Evolutionary conservation across 2,113 vertebrate species (phyloP), one percentile per base, ranked within the genome.

Genomic region (Muscicapa adusta): DNA sequence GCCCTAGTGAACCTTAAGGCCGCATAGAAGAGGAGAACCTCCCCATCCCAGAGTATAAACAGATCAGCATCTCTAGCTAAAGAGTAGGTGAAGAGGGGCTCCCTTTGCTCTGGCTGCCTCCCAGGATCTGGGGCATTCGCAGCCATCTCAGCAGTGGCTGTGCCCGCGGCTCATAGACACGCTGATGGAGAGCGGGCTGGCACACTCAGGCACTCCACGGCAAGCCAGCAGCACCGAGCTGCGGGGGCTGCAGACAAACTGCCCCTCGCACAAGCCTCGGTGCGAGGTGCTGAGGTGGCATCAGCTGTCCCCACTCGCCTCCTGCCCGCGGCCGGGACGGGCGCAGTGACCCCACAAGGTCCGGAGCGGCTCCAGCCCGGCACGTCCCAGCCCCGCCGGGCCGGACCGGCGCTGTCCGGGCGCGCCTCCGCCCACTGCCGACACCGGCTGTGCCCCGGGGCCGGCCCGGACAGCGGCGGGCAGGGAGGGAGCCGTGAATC

Each of bases 401-500:
- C 60, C n/a, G 6, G 19, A 23, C 17, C 77, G 3, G 77, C 67
- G 24, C 61, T 56, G 50, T 29, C 74, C 73, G 28, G 81, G 40
- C 42, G 26, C 68, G 36, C 34, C 62, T 40, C 61, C 91, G 54
- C 94, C 95, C 85, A 89, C 95, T 72, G 14, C 63, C 47, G 67
- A 81, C 58, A 86, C 81, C 22, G 34, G 72, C 77, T 19, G 75
- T 12, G 86, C 89, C 93, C 78, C 70, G 74, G 51, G 91, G 82
- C 91, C 73, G 26, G 58, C 50, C 51, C n/a, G 53, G 68, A 25
- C 24, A 80, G 85, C 29, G 51, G 56, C 47, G 63, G 79, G 63
- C 72, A 45, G 87, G 84, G 58, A 79, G 45, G 40, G 54, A 81
- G 61, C 70, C 51, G 51, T 90, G 95, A 96, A 94, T 92, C 89